Conservation (phyloP, 2,797 vertebrate genomes). For the Alcedo quadribrachys region DNA sequence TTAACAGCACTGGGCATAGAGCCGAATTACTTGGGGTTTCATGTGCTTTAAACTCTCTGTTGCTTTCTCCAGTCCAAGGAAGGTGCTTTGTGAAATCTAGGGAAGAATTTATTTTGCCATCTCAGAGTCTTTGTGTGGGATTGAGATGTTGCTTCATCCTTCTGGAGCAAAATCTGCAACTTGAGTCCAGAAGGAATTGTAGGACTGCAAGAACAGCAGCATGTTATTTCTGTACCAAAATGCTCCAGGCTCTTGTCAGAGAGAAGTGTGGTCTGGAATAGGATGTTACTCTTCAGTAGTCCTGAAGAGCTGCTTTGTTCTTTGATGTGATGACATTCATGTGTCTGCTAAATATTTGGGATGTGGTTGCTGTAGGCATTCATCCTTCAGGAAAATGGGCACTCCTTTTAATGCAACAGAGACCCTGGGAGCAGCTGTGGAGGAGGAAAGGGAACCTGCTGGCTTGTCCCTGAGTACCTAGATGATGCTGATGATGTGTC, state of each 20-base stretch:
- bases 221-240: not conserved
- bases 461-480: not conserved
- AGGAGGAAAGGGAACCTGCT: not conserved
- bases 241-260: not conserved
- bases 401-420: not conserved
- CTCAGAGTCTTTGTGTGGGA: not conserved
- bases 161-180: not conserved
- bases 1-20: fast-evolving
- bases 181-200: not conserved
- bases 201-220: not conserved
- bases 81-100: not conserved
- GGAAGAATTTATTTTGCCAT: not conserved
- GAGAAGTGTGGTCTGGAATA: not conserved
- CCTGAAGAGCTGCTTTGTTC: not conserved
- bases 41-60: not conserved
- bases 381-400: not conserved
- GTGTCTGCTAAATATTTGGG: not conserved
- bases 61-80: not conserved
- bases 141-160: not conserved
- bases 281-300: not conserved
- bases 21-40: not conserved
- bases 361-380: not conserved
- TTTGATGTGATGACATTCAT: not conserved
- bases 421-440: not conserved
- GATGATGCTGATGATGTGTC: fast-evolving